phyloP scores from a whole-genome alignment of 2,113 vertebrate genomes.

The Phylloscopus whistleri region DNA sequence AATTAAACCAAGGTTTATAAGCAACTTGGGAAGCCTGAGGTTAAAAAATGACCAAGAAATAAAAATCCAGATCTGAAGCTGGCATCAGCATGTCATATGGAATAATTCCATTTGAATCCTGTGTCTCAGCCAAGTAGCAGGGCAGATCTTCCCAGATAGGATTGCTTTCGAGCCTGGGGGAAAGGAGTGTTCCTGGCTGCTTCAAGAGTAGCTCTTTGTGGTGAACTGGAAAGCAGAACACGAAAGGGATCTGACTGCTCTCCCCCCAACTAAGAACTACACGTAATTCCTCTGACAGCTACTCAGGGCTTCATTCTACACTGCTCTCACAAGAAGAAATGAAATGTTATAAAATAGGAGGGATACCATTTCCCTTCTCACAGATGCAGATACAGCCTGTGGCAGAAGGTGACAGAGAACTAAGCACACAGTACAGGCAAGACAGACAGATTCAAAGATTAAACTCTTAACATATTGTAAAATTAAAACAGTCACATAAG shows the following conservation, averaged over 20 bases:
- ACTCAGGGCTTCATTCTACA: not conserved
- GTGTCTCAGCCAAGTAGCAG: constrained; percentile 44
- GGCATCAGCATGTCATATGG: constrained; percentile 47
- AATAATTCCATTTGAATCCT: constrained; percentile 53
- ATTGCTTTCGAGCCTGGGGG: constrained; percentile 48
- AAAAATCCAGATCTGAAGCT: constrained; percentile 43
- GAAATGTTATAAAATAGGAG: not conserved
- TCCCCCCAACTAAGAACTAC: not conserved
- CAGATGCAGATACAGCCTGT: not conserved
- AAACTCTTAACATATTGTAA: not conserved
- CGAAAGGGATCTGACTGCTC: not conserved
- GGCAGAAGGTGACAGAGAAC: fast-evolving
- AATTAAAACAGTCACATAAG: not conserved
- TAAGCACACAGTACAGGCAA: not conserved
- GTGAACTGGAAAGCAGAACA: constrained; percentile 41
- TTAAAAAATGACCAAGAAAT: constrained; percentile 32
- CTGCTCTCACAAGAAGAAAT: not conserved
- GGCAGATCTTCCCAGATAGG: constrained; percentile 59
- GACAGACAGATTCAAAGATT: not conserved
- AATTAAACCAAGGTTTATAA: constrained; percentile 7
- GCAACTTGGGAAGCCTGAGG: not conserved
- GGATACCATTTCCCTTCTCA: not conserved
- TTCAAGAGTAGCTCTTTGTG: constrained; percentile 36
- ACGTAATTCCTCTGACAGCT: not conserved
- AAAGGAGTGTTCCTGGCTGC: constrained; percentile 49